Base-by-base conservation (phyloP, 2,113 vertebrate species). In the Saccopteryx leptura region DNA sequence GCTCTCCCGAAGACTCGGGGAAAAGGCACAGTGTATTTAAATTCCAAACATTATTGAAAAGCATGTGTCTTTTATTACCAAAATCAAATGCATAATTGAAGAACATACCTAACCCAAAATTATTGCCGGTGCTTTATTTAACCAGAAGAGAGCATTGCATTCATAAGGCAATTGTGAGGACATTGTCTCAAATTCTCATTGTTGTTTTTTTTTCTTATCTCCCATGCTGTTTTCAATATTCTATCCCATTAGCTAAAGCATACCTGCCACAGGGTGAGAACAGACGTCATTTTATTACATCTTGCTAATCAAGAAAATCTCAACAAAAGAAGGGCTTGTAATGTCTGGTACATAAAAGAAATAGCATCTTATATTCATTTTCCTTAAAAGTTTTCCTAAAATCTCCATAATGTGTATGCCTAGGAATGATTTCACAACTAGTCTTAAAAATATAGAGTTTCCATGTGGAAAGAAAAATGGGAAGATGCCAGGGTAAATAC, bases 21-120 rank as follows among this genome's bases (percentile, higher is more conserved):
- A 95, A 97, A 96, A 98, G 74, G 90, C 98, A 92, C 52, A 95
- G 96, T 85, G 54, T 96, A 98, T 98, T 98, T 98, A 97, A 97
- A 98, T 97, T 88, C 90, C 96, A 98, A 98, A 97, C 93, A 93
- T 97, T 98, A 98, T 94, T 98, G 98, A 97, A 98, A 96, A 98
- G 95, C 96, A 96, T 96, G 96, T 83, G 91, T 98, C 97, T 98
- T 98, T 98, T 98, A 98, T 98, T 98, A 97, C 94, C 92, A 97
- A 98, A 94, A 96, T 63, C 19, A 97, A 98, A 98, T 98, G 96
- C 97, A 98, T 98, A 98, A 98, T 98, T 98, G 96, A 98, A 98
- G 93, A 99, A 96, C 75, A 74, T 97, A 98, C 96, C 98, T 96
- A 97, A 96, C 75, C 74, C 17, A 11, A 97, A 98, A 98, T 97